Evolutionary conservation across 1,140 invertebrate species (phyloP).

Genomic region (Acromyrmex echinatior): DNA sequence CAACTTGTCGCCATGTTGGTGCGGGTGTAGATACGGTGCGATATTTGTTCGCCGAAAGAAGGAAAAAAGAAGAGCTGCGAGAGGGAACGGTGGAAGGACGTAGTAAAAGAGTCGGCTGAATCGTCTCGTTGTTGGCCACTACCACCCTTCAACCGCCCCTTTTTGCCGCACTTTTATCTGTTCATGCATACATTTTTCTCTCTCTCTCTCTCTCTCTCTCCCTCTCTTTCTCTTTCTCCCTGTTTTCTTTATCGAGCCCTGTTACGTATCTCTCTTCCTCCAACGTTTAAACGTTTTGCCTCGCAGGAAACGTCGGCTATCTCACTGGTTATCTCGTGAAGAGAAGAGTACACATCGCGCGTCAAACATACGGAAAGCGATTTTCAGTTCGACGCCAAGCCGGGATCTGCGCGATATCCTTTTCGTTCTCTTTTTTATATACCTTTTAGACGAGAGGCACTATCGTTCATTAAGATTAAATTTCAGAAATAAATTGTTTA

Average conservation of each 20-base stretch:
- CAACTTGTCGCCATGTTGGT: constrained; percentile 72
- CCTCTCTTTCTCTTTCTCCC: constrained; percentile 43
- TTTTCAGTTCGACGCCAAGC: constrained; percentile 58
- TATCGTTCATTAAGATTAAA: neutral
- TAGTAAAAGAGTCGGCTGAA: constrained; percentile 70
- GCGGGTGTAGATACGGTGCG: constrained; percentile 73
- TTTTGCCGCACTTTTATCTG: constrained; percentile 49
- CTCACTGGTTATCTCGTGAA: constrained; percentile 66
- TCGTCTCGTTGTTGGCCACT: constrained; percentile 72
- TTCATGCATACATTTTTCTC: constrained; percentile 38
- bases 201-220: constrained; percentile 49
- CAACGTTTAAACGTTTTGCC: neutral
- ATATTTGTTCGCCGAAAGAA: constrained; percentile 73
- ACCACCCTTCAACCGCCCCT: neutral
- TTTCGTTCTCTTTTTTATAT: neutral
- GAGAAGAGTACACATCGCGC: constrained; percentile 68
- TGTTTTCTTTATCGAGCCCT: constrained; percentile 13
- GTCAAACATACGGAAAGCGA: constrained; percentile 65
- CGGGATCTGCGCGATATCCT: constrained; percentile 28
- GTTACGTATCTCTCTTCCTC: neutral
- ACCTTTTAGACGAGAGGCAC: neutral
- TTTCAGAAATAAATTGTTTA: neutral
- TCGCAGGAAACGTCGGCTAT: constrained; percentile 71
- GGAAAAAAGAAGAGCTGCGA: constrained; percentile 47
- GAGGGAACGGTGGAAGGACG: constrained; percentile 26